Percentiles rank a stretch among this genome's conserved stretches.
These are phyloP conservation scores for Echinarachnius parma DNA, from an alignment of 53 echinoderm and acorn worm genomes.

Conservation along the genomic window DNA sequence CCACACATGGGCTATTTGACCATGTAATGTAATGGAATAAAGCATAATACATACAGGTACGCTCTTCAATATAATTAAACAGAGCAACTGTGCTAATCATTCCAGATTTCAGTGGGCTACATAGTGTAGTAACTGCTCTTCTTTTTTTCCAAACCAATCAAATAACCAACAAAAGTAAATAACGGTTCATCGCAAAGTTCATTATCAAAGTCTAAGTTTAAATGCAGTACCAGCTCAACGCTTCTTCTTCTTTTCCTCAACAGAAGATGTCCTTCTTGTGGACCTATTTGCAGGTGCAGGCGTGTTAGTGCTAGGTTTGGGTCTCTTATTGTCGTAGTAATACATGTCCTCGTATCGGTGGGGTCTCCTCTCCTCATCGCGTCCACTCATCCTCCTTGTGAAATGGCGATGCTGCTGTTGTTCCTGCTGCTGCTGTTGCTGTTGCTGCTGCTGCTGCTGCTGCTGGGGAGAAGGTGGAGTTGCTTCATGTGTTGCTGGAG, in stretches of 20 bases:
- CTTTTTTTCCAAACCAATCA: too few species aligned
- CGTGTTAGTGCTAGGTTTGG: not conserved
- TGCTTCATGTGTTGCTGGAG: slow-evolving; percentile 45
- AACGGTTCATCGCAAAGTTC: too few species aligned
- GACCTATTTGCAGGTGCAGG: slow-evolving; percentile 6
- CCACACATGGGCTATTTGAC: too few species aligned
- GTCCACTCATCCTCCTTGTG: slow-evolving; percentile 45
- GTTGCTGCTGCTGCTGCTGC: slow-evolving; percentile 30
- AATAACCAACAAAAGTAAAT: too few species aligned
- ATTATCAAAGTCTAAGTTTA: too few species aligned
- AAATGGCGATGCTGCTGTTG: slow-evolving; percentile 28
- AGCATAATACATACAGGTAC: too few species aligned
- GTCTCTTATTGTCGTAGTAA: slow-evolving; percentile 40
- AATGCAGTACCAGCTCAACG: too few species aligned
- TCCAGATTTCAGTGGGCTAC: too few species aligned
- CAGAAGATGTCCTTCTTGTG: not conserved
- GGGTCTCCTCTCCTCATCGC: slow-evolving; percentile 52
- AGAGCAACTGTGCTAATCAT: too few species aligned
- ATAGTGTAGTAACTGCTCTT: too few species aligned
- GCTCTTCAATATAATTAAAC: too few species aligned
- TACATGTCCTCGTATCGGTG: slow-evolving; percentile 68
- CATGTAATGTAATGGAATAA: too few species aligned
- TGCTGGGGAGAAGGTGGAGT: slow-evolving; percentile 12
- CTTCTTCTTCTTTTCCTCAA: slow-evolving; percentile 34
- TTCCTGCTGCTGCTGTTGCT: slow-evolving; percentile 33